Base-by-base conservation (phyloP, 2,888 invertebrate genomes). In the Eupithecia subfuscata region DNA sequence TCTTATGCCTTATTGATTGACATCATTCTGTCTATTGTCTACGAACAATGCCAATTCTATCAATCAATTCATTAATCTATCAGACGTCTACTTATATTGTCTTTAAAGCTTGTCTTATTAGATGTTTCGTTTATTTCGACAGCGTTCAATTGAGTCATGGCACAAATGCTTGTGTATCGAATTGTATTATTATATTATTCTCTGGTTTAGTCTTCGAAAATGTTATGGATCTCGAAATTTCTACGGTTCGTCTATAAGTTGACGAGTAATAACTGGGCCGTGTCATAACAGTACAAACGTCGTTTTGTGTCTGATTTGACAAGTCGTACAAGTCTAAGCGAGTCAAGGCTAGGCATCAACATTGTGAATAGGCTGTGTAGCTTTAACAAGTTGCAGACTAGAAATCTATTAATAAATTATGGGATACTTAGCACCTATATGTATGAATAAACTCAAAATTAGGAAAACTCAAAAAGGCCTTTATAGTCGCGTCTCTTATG, bases 31-130 rank as follows among this genome's bases (percentile, higher is more conserved):
- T 70, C 73, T 69, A 75, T 80, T 84, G 82, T 80, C 69, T 75
- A 69, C 73, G 78, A 85, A 86, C 86, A 86, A 86, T 85, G 81
- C 81, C 80, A 82, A 76, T 83, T 81, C 82, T 80, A 85, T 84
- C 82, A 83, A 85, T 86, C 83, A 83, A 82, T 80, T 84, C 80
- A 81, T 84, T 86, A 84, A 84, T 82, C 82, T 83, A 84, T 83
- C 83, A 82, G 79, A 81, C 80, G 81, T 81, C 79, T 79, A 70
- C 80, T 81, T 82, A 83, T 80, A 83, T 80, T 82, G 84, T 79
- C 81, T 76, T 67, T 65, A 64, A 63, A 48, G 56, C 30, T 69
- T 68, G 69, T 37, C 71, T 76, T 78, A 78, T 82, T 80, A 81
- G 76, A 69, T 80, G 78, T 81, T 81, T 80, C 80, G 79, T 82